Evolutionary conservation across 2,797 vertebrate species (phyloP), one percentile per base, ranked within the genome.

Genomic region (Carduelis carduelis): DNA sequence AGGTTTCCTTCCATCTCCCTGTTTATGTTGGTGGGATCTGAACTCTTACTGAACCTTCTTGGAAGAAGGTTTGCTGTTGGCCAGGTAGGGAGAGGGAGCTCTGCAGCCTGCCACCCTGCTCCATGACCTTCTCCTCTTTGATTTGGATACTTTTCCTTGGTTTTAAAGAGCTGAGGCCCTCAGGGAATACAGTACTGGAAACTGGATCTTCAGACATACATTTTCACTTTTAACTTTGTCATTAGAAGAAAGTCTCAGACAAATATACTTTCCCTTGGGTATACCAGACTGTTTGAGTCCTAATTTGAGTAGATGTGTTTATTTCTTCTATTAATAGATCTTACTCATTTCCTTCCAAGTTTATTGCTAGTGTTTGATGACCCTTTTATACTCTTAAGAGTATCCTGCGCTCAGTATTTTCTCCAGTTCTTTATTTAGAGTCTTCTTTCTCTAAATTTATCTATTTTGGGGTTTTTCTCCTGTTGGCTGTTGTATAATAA

Each of bases 21-120:
- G 37, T 85, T 90, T 83, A 24, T n/a, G 30, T 64, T 93, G 59
- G 53, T 65, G 57, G 66, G 53, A 64, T 49, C 64, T 70, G 53
- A 76, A 89, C 83, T 87, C 37, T 64, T 68, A 28, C 71, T 97
- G 95, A 97, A 93, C 96, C 94, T 91, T 76, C 60, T 83, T 71
- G 78, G 83, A 82, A 68, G 87, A 77, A 41, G 46, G 26, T 61
- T 93, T 71, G 2, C 34, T 82, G 59, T 55, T 90, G 75, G 39
- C n/a, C 49, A 82, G 27, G 49, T 3, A 60, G 76, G 77, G 72
- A 83, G 44, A 69, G 60, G 19, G 26, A 92, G 43, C 37, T 90
- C n/a, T 85, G 77, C 60, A 52, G 79, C 64, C 50, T 88, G 46
- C 53, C 52, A 46, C 20, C 37, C 71, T 91, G 74, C 47, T 77